Percentiles rank a stretch among this genome's conserved stretches.
Conservation (phyloP, 2,113 vertebrate species). For the Phrynosoma platyrhinos region DNA sequence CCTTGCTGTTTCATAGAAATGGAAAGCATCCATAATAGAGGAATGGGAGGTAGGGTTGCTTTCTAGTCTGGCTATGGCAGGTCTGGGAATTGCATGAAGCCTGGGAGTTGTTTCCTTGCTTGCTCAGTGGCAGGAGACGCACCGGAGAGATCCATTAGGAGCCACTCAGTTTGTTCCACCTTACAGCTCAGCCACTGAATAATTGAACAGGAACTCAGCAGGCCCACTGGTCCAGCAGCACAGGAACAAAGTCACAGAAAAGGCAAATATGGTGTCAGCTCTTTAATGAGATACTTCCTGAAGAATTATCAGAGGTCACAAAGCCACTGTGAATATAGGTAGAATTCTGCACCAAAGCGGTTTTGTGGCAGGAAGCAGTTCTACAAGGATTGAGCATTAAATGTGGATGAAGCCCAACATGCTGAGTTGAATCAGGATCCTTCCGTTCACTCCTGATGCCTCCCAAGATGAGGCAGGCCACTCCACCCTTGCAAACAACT, state of each 20-base stretch:
- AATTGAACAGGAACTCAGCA: constrained; percentile 53
- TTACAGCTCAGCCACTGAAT: constrained; percentile 56
- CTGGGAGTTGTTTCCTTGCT: constrained; percentile 54
- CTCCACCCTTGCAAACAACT: no score
- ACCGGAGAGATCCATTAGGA: constrained; percentile 57
- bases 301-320: neutral
- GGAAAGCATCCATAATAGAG: constrained; percentile 9
- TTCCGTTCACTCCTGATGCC: neutral
- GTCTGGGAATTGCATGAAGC: constrained; percentile 59
- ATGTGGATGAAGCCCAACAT: neutral
- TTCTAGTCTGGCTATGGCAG: constrained; percentile 20
- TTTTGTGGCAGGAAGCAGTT: neutral
- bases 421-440: neutral
- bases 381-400: neutral
- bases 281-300: constrained; percentile 15
- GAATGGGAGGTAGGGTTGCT: constrained; percentile 48
- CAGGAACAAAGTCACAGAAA: neutral
- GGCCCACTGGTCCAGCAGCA: neutral
- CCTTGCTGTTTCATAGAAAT: constrained; percentile 1
- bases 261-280: neutral
- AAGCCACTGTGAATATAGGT: neutral
- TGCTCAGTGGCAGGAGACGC: neutral
- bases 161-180: constrained; percentile 41
- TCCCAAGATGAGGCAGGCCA: neutral
- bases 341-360: neutral